These are phyloP conservation scores for Ifrita kowaldi DNA, from an alignment of 2,113 vertebrate genomes.

Conservation along the genomic window DNA sequence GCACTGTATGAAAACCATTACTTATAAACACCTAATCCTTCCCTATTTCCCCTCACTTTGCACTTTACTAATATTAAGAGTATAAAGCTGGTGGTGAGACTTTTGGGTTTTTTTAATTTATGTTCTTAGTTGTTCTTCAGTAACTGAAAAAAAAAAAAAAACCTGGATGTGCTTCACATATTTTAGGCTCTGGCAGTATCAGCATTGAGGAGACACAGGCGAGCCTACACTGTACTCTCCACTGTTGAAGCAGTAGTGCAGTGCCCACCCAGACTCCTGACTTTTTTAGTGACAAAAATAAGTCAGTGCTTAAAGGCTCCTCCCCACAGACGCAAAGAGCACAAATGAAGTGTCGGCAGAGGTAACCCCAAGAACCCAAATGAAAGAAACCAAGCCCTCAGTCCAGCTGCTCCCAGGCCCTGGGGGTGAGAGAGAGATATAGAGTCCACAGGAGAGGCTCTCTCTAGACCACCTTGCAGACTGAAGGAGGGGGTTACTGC, in stretches of 20 bases:
- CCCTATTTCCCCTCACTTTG: neutral
- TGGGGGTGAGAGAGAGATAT: rapidly evolving
- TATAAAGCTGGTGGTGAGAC: neutral
- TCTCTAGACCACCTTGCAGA: neutral
- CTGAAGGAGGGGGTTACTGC: neutral
- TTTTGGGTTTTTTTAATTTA: neutral
- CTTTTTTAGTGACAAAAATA: neutral
- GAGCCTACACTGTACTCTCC: rapidly evolving
- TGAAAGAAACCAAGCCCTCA: neutral
- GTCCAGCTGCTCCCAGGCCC: neutral
- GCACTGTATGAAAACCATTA: neutral
- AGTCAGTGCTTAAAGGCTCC: neutral
- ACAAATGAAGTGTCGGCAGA: neutral
- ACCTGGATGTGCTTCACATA: neutral
- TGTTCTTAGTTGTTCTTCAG: neutral
- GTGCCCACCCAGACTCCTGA: neutral
- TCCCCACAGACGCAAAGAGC: neutral
- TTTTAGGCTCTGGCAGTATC: neutral
- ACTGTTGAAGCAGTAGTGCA: neutral
- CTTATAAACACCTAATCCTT: neutral
- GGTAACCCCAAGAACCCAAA: neutral
- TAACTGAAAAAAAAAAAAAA: neutral
- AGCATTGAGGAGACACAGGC: neutral
- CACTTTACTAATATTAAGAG: neutral
- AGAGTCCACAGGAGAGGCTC: neutral